Conservation (phyloP, 2,113 vertebrate genomes). For the Pitta sordida region DNA sequence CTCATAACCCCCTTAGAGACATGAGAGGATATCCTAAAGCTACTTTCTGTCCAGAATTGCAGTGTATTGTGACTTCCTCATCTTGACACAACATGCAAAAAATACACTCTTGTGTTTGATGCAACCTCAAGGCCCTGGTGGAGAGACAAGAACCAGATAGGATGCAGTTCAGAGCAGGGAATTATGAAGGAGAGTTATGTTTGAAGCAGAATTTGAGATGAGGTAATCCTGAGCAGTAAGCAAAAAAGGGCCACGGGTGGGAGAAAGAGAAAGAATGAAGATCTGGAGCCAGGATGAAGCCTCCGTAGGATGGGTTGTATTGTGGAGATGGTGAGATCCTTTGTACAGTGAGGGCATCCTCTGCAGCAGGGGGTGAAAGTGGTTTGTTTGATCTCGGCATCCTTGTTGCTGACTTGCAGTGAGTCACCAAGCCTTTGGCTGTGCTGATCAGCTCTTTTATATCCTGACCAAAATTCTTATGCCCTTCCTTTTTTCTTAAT, state of each 20-base stretch:
- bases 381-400: background rate
- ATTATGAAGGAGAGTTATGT: background rate
- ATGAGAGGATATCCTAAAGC: background rate
- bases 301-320: background rate
- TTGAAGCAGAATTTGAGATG: background rate
- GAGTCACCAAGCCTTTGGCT: background rate
- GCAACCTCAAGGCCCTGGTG: background rate
- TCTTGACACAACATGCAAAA: background rate
- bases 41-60: background rate
- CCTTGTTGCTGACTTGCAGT: background rate
- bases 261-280: background rate
- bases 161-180: background rate
- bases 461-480: background rate
- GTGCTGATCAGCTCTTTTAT: background rate
- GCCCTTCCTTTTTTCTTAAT: conserved; percentile 6
- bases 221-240: background rate
- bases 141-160: background rate
- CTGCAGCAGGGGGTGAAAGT: background rate
- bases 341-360: background rate
- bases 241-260: background rate
- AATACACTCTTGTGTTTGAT: background rate
- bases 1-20: background rate
- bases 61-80: background rate
- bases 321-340: background rate
- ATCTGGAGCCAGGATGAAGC: background rate